phyloP scores from a whole-genome alignment of 2,888 invertebrate species.

The Eupithecia exiguata region DNA sequence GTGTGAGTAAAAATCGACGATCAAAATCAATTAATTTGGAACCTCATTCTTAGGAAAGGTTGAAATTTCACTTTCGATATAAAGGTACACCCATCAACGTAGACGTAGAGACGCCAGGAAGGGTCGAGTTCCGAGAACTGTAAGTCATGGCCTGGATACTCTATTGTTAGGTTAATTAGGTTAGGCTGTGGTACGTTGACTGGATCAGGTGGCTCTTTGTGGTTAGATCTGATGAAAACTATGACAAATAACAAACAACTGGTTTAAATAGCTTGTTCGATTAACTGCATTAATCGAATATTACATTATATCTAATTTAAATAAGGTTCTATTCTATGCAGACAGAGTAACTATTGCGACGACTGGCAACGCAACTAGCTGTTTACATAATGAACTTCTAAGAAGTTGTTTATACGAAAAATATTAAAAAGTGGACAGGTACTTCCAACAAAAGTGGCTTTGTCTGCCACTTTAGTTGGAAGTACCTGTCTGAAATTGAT shows the following conservation, averaged over 20 bases:
- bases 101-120: slow-evolving; percentile 34
- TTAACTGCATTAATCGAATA: not conserved
- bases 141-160: slow-evolving; percentile 10
- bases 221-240: not conserved
- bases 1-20: slow-evolving; percentile 21
- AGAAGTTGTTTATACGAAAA: no score
- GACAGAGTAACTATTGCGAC: no score
- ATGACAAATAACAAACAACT: not conserved
- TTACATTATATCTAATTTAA: not conserved
- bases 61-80: slow-evolving; percentile 36
- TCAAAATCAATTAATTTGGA: slow-evolving; percentile 27
- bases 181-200: slow-evolving; percentile 6
- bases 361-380: no score
- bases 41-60: slow-evolving; percentile 23
- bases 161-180: slow-evolving; percentile 30
- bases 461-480: no score
- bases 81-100: slow-evolving; percentile 17
- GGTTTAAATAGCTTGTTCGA: not conserved
- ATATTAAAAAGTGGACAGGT: no score
- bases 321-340: not conserved
- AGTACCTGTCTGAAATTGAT: no score
- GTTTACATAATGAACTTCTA: no score
- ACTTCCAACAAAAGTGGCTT: no score
- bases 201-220: slow-evolving; percentile 8
- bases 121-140: slow-evolving; percentile 30